Conservation (phyloP, 2,888 invertebrate species). For the Drosophila atroscutellata region DNA sequence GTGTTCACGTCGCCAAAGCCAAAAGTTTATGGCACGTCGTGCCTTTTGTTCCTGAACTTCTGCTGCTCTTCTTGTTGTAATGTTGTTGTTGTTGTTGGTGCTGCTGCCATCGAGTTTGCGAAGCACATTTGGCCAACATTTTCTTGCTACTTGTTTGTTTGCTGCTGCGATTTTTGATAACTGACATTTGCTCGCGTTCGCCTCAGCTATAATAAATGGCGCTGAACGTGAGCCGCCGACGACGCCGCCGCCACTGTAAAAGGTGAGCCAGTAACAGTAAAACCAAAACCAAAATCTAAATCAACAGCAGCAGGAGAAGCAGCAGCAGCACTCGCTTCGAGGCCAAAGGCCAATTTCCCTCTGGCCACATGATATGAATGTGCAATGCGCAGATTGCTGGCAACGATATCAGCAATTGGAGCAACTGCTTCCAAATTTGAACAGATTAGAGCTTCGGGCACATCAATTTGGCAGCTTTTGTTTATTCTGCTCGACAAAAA, state of each 20-base stretch:
- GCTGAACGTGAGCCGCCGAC: conserved; percentile 20
- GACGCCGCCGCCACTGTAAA: conserved; percentile 1
- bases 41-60: conserved; percentile 57
- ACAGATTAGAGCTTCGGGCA: conserved; percentile 31
- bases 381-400: conserved; percentile 47
- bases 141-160: conserved; percentile 73
- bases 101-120: conserved; percentile 16
- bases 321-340: not conserved
- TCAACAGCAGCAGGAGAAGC: not conserved
- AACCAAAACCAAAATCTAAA: conserved; percentile 1
- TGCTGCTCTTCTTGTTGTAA: conserved; percentile 2
- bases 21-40: conserved; percentile 78
- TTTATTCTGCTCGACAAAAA: not conserved
- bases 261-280: not conserved
- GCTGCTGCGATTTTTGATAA: conserved; percentile 74
- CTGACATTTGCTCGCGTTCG: conserved; percentile 68
- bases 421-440: conserved; percentile 38
- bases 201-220: conserved; percentile 46
- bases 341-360: conserved; percentile 35
- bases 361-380: conserved; percentile 46
- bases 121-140: conserved; percentile 67
- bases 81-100: conserved; percentile 26
- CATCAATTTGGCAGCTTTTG: conserved; percentile 12
- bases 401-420: conserved; percentile 42
- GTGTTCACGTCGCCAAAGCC: conserved; percentile 45